These are phyloP conservation scores for Siniperca knerii DNA, from an alignment of 2,113 vertebrate species.

Conservation along the genomic window DNA sequence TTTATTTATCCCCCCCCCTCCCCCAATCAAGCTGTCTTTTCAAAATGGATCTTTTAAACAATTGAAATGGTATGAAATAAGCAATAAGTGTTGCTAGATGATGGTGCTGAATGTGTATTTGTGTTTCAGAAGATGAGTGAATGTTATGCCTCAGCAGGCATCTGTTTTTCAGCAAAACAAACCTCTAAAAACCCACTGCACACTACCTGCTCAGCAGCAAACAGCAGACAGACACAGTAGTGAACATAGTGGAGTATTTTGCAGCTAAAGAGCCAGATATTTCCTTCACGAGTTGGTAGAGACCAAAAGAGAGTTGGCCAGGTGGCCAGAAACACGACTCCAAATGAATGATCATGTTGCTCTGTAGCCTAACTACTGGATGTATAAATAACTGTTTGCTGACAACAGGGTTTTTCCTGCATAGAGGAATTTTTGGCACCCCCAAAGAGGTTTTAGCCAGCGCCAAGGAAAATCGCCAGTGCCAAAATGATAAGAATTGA, in stretches of 20 bases:
- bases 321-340: too few species aligned
- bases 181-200: background rate
- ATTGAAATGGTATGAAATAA: conserved; percentile 12
- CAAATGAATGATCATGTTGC: too few species aligned
- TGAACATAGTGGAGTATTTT: background rate
- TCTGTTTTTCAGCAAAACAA: background rate
- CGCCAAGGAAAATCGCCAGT: too few species aligned
- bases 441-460: too few species aligned
- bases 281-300: background rate
- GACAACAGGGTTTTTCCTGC: too few species aligned
- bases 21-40: conserved; percentile 10
- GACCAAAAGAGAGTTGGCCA: background rate
- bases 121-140: conserved; percentile 9
- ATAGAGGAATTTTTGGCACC: too few species aligned
- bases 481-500: too few species aligned
- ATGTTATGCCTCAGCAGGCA: background rate
- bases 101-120: conserved; percentile 10
- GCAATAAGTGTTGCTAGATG: conserved; percentile 20
- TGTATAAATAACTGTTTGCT: too few species aligned
- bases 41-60: conserved; percentile 7
- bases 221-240: background rate
- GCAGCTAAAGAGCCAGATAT: background rate
- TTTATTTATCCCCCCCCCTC: conserved; percentile 32
- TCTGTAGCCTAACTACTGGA: too few species aligned
- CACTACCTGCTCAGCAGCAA: background rate